phyloP scores from a whole-genome alignment of 2,888 invertebrate species.

The Seira ritae region DNA sequence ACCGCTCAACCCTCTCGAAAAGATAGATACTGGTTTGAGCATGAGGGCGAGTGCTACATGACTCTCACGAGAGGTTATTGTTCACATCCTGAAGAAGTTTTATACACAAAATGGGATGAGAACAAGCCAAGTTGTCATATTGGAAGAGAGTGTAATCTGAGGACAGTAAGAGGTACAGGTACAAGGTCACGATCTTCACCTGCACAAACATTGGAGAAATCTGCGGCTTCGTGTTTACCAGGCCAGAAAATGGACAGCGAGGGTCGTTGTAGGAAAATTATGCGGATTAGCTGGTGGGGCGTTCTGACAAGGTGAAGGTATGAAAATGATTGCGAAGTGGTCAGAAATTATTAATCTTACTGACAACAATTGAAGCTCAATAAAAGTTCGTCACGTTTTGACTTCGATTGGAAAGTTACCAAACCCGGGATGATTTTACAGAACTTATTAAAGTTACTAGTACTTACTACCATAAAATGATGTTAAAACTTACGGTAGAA shows the following conservation, averaged over 20 bases:
- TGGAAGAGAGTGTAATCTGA: slow-evolving; percentile 52
- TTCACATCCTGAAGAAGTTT: slow-evolving; percentile 57
- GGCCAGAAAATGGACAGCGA: slow-evolving; percentile 59
- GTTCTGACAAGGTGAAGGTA: slow-evolving; percentile 40
- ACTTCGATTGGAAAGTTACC: too few species aligned
- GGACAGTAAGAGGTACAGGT: slow-evolving; percentile 50
- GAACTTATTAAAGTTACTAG: too few species aligned
- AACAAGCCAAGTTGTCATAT: slow-evolving; percentile 67
- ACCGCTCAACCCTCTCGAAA: slow-evolving; percentile 59
- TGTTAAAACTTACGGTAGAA: too few species aligned
- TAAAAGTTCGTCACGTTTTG: too few species aligned
- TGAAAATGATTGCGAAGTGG: too few species aligned
- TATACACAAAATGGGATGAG: slow-evolving; percentile 69
- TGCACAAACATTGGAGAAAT: too few species aligned
- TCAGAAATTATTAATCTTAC: too few species aligned
- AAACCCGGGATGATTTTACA: too few species aligned
- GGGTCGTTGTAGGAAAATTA: slow-evolving; percentile 57
- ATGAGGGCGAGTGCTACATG: slow-evolving; percentile 64
- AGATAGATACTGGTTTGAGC: slow-evolving; percentile 69
- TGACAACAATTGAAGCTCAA: too few species aligned
- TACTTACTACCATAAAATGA: too few species aligned
- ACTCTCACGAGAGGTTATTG: slow-evolving; percentile 70
- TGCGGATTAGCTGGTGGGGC: slow-evolving; percentile 56
- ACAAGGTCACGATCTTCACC: background rate
- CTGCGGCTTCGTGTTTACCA: slow-evolving; percentile 51